Evolutionary conservation across 2,113 vertebrate genomes (phyloP).

Genomic region (Cervus canadensis): DNA sequence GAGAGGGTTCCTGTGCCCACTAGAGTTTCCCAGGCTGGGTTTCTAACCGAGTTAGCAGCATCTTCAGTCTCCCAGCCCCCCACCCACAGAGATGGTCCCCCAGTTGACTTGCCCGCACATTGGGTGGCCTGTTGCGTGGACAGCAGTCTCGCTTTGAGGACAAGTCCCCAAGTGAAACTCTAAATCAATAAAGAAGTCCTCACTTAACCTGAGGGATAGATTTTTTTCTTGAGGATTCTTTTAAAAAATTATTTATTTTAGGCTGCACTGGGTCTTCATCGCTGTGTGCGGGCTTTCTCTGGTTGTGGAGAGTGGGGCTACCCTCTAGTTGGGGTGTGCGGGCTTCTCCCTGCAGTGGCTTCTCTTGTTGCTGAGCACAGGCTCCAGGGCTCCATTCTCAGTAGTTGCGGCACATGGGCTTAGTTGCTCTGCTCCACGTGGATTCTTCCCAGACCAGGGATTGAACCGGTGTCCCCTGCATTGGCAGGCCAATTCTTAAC

Average conservation of each 20-base stretch:
- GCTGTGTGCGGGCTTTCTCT: background rate
- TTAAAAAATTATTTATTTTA: background rate
- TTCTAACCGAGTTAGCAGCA: background rate
- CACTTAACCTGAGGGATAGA: background rate
- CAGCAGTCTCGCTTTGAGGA: background rate
- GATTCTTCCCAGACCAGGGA: background rate
- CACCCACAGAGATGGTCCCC: background rate
- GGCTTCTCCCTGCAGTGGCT: background rate
- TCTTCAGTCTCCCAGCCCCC: background rate
- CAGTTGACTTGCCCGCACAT: background rate
- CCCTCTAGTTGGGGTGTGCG: accelerated
- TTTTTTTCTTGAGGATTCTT: background rate
- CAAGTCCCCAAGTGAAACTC: background rate
- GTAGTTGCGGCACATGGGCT: accelerated
- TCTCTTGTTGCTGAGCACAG: background rate
- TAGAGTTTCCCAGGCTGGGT: background rate
- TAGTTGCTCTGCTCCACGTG: background rate
- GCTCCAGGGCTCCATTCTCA: background rate
- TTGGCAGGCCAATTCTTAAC: background rate
- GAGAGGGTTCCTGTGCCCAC: background rate
- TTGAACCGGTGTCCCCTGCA: background rate
- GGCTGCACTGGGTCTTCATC: background rate
- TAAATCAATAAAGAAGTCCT: background rate
- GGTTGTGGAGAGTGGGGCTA: background rate
- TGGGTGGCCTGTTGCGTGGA: background rate